Percentiles rank a stretch among this genome's conserved stretches.
These are phyloP conservation scores for Tetragonula carbonaria DNA, from an alignment of 2,888 invertebrate genomes.

Conservation along the genomic window DNA sequence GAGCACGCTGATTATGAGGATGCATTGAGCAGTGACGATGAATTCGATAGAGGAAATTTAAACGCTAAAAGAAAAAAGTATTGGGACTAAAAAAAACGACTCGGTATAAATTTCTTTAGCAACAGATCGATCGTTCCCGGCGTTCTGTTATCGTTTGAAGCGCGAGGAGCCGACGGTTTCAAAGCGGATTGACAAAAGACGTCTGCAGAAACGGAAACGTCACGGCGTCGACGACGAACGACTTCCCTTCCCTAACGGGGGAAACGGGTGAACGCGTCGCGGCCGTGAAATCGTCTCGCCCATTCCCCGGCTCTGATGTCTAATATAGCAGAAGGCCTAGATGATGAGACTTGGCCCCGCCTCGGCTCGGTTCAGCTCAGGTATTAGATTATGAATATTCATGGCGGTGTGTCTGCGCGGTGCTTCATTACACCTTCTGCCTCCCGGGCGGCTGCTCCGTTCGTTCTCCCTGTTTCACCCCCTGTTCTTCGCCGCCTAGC, in stretches of 20 bases:
- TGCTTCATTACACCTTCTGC: slow-evolving; percentile 83
- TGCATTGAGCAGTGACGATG: too few species aligned
- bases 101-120: too few species aligned
- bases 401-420: slow-evolving; percentile 83
- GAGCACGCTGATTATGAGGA: too few species aligned
- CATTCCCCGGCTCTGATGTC: slow-evolving; percentile 72
- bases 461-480: slow-evolving; percentile 62
- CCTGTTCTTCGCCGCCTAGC: slow-evolving; percentile 62
- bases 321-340: slow-evolving; percentile 82
- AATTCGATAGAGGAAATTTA: too few species aligned
- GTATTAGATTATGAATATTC: slow-evolving; percentile 84
- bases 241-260: not conserved
- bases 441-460: slow-evolving; percentile 44
- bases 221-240: slow-evolving; percentile 28
- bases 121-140: too few species aligned
- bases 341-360: slow-evolving; percentile 80
- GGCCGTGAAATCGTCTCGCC: slow-evolving; percentile 58
- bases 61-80: too few species aligned
- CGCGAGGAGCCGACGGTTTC: not conserved
- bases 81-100: too few species aligned
- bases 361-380: slow-evolving; percentile 82
- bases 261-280: slow-evolving; percentile 13
- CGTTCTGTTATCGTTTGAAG: not conserved
- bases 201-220: slow-evolving; percentile 42
- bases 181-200: slow-evolving; percentile 62